phyloP scores from a whole-genome alignment of 1,140 invertebrate species.

The Drosophila lowei region DNA sequence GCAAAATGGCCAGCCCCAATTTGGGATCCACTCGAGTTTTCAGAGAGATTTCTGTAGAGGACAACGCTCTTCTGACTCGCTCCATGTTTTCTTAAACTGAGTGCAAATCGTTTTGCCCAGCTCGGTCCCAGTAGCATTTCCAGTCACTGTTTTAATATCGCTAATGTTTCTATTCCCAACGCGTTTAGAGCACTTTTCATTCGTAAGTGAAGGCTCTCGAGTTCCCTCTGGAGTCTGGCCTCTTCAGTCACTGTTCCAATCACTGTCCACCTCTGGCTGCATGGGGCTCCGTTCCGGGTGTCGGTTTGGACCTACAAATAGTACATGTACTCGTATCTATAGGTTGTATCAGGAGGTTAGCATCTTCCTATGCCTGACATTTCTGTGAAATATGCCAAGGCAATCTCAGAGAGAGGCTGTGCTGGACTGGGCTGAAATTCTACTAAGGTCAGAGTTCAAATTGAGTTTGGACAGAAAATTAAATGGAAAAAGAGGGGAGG shows the following conservation, averaged over 20 bases:
- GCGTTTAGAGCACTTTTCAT: no score
- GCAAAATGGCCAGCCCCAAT: background rate
- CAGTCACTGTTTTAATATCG: no score
- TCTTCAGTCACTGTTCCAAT: slow-evolving; percentile 4
- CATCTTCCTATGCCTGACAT: slow-evolving; percentile 46
- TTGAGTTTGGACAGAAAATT: slow-evolving; percentile 63
- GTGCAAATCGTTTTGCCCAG: no score
- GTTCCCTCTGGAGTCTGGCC: background rate
- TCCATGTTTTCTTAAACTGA: no score
- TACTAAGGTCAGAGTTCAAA: slow-evolving; percentile 73
- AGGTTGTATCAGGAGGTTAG: background rate
- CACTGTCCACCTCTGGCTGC: slow-evolving; percentile 6
- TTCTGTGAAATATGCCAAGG: slow-evolving; percentile 56
- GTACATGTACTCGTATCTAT: no score
- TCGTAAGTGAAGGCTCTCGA: no score
- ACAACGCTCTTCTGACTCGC: no score
- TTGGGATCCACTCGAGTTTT: no score
- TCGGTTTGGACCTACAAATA: no score
- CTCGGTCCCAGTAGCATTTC: no score
- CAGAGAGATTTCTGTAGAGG: no score
- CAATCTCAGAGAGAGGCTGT: background rate
- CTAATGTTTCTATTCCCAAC: no score
- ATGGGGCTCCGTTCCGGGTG: background rate
- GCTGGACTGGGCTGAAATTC: slow-evolving; percentile 16
- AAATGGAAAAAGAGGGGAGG: slow-evolving; percentile 27